phyloP scores from a whole-genome alignment of 2,797 vertebrate species.

The Enteromius afrohamiltoni region DNA sequence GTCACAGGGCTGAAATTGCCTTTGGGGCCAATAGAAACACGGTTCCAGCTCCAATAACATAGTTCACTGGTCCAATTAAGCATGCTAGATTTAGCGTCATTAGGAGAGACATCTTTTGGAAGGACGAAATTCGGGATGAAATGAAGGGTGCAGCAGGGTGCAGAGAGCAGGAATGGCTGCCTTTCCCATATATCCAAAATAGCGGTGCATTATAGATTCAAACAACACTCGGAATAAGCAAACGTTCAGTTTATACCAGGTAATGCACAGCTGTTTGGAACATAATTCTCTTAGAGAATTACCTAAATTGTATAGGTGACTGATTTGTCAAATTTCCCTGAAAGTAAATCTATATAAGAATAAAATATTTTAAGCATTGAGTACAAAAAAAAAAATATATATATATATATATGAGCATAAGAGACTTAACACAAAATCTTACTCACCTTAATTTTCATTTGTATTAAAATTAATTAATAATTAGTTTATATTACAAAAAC shows the following conservation, averaged over 20 bases:
- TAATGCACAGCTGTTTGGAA: neutral
- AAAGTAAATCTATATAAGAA: neutral
- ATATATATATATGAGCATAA: too few species aligned
- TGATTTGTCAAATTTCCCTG: neutral
- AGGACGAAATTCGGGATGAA: conserved; percentile 75
- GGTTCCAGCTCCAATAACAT: conserved; percentile 79
- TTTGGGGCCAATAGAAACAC: conserved; percentile 72
- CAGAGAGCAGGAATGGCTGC: conserved; percentile 29
- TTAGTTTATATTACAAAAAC: too few species aligned
- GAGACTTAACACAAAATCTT: too few species aligned
- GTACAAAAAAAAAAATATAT: too few species aligned
- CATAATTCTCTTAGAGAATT: neutral
- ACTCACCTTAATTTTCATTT: too few species aligned
- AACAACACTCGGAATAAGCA: conserved; percentile 21
- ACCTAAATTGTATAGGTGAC: neutral
- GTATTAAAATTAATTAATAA: too few species aligned
- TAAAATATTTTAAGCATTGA: neutral
- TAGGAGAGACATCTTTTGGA: conserved; percentile 76
- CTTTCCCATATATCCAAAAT: conserved; percentile 19
- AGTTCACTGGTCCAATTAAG: conserved; percentile 84
- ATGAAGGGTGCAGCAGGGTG: conserved; percentile 71
- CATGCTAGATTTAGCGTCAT: conserved; percentile 85
- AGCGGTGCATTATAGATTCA: conserved; percentile 22
- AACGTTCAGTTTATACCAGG: neutral
- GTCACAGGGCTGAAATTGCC: conserved; percentile 63